Evolutionary conservation across 2,888 invertebrate species (phyloP), one percentile per base, ranked within the genome.

Genomic region (Nemapogon koenigi): DNA sequence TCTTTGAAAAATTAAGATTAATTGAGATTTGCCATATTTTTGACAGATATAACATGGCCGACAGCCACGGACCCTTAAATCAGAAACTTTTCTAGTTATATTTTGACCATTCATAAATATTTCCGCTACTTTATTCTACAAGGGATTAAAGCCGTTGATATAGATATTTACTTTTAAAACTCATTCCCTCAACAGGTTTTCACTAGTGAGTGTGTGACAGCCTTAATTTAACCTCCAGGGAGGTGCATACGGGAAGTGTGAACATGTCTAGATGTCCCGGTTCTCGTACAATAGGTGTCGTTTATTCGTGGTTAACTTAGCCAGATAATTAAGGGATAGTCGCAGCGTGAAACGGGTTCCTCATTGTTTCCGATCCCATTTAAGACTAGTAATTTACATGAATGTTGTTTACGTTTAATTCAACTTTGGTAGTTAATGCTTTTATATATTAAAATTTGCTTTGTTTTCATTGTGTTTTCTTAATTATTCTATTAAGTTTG

Each of bases 331-430:
- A 54, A 52, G 47, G 49, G 50, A 49, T 49, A 51, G 45, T 46
- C 42, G 47, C 46, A 46, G 42, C 43, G 44, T 41, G 42, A 49
- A 49, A 47, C 45, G 43, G 43, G 41, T 47, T 43, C 47, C 48
- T 51, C 27, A 37, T 58, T 58, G 53, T 52, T 53, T 48, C 49
- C 50, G 49, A 49, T 53, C 48, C 47, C 46, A 47, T 52, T 49
- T 51, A 50, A 52, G 47, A 43, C 46, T 37, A 39, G 43, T 43
- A 48, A 51, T 53, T 54, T 49, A 49, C 49, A 48, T 51, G 46
- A 47, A 51, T 45, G 45, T 46, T 48, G 48, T 43, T 47, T 51
- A 45, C 48, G 44, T 49, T 50, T 52, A 52, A 50, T 49, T 48
- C 41, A 49, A 48, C 32, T 32, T 32, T 32, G 32, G 16, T 32